Conservation (phyloP, 2,888 invertebrate genomes). For the Drosophila emarginata region DNA sequence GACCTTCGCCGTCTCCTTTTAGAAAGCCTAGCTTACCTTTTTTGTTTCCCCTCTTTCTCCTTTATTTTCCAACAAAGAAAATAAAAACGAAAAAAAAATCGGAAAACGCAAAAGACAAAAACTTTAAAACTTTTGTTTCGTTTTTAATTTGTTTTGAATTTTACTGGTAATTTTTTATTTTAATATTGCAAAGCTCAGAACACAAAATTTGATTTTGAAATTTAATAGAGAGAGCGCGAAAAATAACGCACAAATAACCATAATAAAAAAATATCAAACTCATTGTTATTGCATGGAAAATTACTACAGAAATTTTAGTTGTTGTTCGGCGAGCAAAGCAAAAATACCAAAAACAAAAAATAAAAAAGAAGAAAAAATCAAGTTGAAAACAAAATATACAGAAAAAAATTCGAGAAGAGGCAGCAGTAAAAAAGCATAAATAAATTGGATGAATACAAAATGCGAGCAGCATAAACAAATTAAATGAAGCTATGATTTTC, state of each 20-base stretch:
- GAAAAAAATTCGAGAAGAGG: constrained; percentile 20
- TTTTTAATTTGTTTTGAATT: neutral
- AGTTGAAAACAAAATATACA: constrained; percentile 33
- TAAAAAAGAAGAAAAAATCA: constrained; percentile 30
- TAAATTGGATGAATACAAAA: constrained; percentile 54
- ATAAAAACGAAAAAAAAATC: constrained; percentile 14
- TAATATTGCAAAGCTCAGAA: neutral
- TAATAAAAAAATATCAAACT: constrained; percentile 46
- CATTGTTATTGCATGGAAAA: constrained; percentile 73
- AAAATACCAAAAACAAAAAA: constrained; percentile 36
- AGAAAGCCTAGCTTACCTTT: constrained; percentile 7
- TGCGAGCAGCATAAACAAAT: constrained; percentile 42
- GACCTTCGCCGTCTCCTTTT: neutral
- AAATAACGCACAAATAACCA: constrained; percentile 34
- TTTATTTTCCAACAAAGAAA: constrained; percentile 45
- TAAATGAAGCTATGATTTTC: constrained; percentile 32
- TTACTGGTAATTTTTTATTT: neutral
- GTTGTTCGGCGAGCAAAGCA: constrained; percentile 43
- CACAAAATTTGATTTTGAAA: constrained; percentile 3
- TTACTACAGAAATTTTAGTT: constrained; percentile 62
- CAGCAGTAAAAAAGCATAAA: constrained; percentile 46
- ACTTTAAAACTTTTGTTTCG: neutral
- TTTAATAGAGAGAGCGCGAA: constrained; percentile 27
- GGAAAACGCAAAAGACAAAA: constrained; percentile 14
- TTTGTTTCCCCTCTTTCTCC: constrained; percentile 35